Evolutionary conservation across 30 jellyfish, hydroid and myxozoan genomes (phyloP).

Genomic region (Hydra vulgaris): DNA sequence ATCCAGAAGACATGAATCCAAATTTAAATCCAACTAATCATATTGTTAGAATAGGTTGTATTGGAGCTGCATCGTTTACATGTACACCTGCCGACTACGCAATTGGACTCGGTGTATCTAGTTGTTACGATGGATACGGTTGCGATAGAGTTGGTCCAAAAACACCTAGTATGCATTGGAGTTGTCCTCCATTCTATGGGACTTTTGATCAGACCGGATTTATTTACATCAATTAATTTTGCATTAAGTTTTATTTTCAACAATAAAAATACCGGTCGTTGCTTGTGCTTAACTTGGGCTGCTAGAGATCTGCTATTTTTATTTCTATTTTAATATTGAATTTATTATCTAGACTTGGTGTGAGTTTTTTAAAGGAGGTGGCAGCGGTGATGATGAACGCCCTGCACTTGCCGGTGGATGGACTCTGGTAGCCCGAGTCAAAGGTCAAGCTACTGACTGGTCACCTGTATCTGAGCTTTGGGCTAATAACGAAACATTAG

Average conservation of each 20-base stretch:
- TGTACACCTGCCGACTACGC: slow-evolving; percentile 97
- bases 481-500: slow-evolving; percentile 65
- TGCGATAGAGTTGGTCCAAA: slow-evolving; percentile 98
- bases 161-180: slow-evolving; percentile 97
- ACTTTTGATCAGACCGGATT: slow-evolving; percentile 78
- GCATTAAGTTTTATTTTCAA: too few relatives aligned
- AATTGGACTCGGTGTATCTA: slow-evolving; percentile 82
- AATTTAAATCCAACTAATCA: slow-evolving; percentile 94
- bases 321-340: not conserved
- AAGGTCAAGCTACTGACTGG: slow-evolving; percentile 97
- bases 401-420: slow-evolving; percentile 97
- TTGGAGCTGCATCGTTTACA: slow-evolving; percentile 71
- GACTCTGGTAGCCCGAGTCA: slow-evolving; percentile 99
- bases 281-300: slow-evolving; percentile 68
- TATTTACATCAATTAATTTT: slow-evolving; percentile 43
- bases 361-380: slow-evolving; percentile 78
- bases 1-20: slow-evolving; percentile 94
- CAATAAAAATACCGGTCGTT: slow-evolving; percentile 22
- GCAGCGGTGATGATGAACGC: slow-evolving; percentile 67
- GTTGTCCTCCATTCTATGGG: slow-evolving; percentile 84
- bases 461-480: slow-evolving; percentile 93
- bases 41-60: slow-evolving; percentile 93
- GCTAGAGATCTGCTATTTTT: slow-evolving; percentile 44
- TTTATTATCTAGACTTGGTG: slow-evolving; percentile 84
- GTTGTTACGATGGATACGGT: slow-evolving; percentile 97